phyloP scores from a whole-genome alignment of 2,888 invertebrate species.

The Tribolium freemani region DNA sequence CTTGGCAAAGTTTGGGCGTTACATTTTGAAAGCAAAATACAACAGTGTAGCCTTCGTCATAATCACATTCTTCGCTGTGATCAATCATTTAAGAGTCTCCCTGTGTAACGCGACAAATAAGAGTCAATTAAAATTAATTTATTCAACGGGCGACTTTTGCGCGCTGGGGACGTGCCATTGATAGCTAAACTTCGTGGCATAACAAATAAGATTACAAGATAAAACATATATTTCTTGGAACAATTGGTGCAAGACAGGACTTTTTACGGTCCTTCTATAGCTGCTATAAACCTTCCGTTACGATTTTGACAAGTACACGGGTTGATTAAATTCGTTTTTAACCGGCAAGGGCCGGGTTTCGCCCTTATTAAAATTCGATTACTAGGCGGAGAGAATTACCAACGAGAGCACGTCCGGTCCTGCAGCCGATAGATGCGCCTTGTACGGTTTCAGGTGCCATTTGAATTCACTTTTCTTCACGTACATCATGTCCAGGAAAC shows the following conservation, averaged over 20 bases:
- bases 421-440: slow-evolving; percentile 55
- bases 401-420: slow-evolving; percentile 52
- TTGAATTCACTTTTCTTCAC: slow-evolving; percentile 59
- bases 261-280: slow-evolving; percentile 55
- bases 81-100: slow-evolving; percentile 49
- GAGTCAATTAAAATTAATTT: slow-evolving; percentile 56
- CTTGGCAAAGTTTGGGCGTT: slow-evolving; percentile 33
- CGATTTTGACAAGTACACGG: slow-evolving; percentile 55
- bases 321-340: slow-evolving; percentile 56
- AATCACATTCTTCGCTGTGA: slow-evolving; percentile 41
- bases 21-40: slow-evolving; percentile 41
- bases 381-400: slow-evolving; percentile 46
- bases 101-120: slow-evolving; percentile 51
- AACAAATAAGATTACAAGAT: slow-evolving; percentile 54
- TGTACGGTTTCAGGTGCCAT: slow-evolving; percentile 51
- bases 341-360: slow-evolving; percentile 12
- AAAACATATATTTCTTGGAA: slow-evolving; percentile 49
- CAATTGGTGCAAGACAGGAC: slow-evolving; percentile 45
- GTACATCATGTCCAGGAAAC: slow-evolving; percentile 60
- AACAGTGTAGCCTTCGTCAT: slow-evolving; percentile 5
- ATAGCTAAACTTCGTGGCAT: slow-evolving; percentile 47
- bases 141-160: slow-evolving; percentile 41
- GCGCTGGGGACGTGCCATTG: slow-evolving; percentile 32
- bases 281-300: slow-evolving; percentile 55
- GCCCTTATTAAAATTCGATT: slow-evolving; percentile 40